Evolutionary conservation across 2,888 invertebrate species (phyloP), one percentile per base, ranked within the genome.

Genomic region (Leptothorax acervorum): DNA sequence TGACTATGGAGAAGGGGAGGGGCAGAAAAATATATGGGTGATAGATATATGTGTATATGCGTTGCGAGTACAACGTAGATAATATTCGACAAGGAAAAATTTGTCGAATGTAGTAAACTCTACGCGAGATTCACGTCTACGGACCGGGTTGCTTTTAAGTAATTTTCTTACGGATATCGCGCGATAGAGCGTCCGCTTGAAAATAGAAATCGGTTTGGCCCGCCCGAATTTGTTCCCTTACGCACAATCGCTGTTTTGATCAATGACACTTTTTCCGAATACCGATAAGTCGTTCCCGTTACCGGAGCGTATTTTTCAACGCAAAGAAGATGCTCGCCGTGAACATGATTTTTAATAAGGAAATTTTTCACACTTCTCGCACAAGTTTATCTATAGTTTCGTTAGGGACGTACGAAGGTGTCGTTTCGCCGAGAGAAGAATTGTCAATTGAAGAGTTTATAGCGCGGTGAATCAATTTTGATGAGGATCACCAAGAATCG

Each of bases 391-490:
- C 18, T 15, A 45, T 23, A 23, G 23, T 51, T 18, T 31, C 9
- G 45, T n/a, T 48, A 31, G 31, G 9, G 6, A 31, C 31, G 45
- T 60, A 74, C 8, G 31, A 48, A 60, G 62, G 62, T 62, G 23
- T 74, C 60, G 31, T 48, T 74, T 74, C 48, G 62, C n/a, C 60
- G 31, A 74, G 31, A 15, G 9, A n/a, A 48, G 42, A 39, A 60
- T 74, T 35, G 74, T 74, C 62, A 62, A 74, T 74, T 74, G 18
- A 11, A 60, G 42, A 31, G 65, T 12, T 74, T 28, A 12, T 11
- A 62, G 28, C 31, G 31, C 45, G 45, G 28, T 65, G 18, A 74
- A 68, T 68, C 82, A 84, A 68, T 82, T 84, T 82, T 18, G 55
- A 48, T 18, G 55, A 48, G 57, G 55, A 75, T 82, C 62, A 9